A percentile compares a stretch with the other conserved stretches of the same genome.
Evolutionary conservation across 2,797 vertebrate genomes (phyloP).

Genomic region (Lepilemur ruficaudatus): DNA sequence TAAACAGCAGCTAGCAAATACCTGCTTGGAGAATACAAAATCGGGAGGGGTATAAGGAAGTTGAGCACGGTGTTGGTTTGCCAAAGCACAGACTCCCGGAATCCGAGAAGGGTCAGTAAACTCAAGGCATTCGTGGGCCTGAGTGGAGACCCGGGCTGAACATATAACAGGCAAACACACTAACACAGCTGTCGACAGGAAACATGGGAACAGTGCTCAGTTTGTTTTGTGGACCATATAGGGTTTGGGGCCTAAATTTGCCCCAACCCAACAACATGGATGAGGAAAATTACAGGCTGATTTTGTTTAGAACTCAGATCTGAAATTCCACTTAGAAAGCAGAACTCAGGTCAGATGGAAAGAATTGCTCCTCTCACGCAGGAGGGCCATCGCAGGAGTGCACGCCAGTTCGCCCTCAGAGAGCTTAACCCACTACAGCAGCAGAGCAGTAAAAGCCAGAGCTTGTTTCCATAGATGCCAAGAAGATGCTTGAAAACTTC

Average conservation of each 20-base stretch:
- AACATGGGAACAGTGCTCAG: accelerated
- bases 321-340: not conserved
- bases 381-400: not conserved
- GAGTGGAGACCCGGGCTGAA: accelerated
- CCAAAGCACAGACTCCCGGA: not conserved
- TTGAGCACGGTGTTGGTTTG: accelerated
- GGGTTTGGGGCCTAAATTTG: too few species aligned
- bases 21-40: accelerated
- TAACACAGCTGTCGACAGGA: not conserved
- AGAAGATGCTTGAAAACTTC: not conserved
- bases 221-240: not conserved
- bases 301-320: not conserved
- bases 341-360: not conserved
- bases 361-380: not conserved
- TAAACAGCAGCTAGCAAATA: accelerated
- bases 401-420: accelerated
- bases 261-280: not conserved
- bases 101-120: not conserved
- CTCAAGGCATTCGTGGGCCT: accelerated
- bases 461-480: not conserved
- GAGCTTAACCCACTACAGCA: accelerated
- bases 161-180: not conserved
- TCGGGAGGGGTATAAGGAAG: accelerated
- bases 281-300: not conserved
- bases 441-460: accelerated